These are phyloP conservation scores for Lingula anatina DNA, from an alignment of 2,888 invertebrate genomes.

Conservation along the genomic window DNA sequence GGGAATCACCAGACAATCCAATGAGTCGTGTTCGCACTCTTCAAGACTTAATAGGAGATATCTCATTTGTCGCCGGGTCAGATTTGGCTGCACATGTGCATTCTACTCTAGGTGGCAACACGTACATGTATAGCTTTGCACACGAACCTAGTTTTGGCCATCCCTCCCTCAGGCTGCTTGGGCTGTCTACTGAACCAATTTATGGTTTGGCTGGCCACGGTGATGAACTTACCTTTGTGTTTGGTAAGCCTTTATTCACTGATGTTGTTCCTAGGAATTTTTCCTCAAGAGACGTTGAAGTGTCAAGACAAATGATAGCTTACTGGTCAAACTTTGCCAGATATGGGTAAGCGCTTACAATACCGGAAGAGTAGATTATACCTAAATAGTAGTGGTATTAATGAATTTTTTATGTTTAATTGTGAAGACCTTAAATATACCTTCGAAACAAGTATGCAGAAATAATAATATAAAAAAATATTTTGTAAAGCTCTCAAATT, in stretches of 20 bases:
- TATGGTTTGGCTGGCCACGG: conserved; percentile 4
- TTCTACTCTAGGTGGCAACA: background rate
- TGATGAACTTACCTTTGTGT: conserved; percentile 10
- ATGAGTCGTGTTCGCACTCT: background rate
- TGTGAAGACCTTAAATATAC: no score
- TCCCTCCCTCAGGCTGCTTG: conserved; percentile 1
- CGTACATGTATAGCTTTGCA: background rate
- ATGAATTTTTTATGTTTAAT: background rate
- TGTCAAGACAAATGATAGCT: conserved; percentile 4
- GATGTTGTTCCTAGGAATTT: conserved; percentile 1
- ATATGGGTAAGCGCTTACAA: conserved; percentile 6
- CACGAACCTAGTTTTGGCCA: no score
- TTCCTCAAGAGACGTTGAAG: background rate
- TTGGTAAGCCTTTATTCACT: conserved; percentile 3
- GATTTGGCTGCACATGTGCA: background rate
- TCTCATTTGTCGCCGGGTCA: background rate
- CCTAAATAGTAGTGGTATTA: background rate
- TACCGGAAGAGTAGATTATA: background rate
- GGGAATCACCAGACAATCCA: background rate
- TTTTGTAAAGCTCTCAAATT: no score
- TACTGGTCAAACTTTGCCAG: conserved; percentile 8
- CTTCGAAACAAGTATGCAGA: no score
- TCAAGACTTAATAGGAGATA: background rate
- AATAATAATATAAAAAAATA: no score
- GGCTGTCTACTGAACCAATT: background rate